These are phyloP conservation scores for Phymastichus coffea DNA, from an alignment of 1,140 invertebrate species.

Conservation along the genomic window DNA sequence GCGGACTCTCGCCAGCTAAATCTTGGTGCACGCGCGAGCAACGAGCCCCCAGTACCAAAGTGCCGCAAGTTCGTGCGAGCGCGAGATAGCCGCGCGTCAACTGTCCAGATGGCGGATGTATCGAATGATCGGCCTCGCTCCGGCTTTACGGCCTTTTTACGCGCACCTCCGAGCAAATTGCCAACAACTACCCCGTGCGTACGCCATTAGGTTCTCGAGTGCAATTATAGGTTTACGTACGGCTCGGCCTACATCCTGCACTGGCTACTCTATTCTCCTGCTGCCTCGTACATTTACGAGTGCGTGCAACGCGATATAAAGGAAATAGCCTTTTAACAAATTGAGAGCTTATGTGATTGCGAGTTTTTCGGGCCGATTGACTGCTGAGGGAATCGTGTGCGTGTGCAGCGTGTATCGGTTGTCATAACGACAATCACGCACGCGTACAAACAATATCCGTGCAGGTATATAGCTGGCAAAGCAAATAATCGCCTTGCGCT, in stretches of 20 bases:
- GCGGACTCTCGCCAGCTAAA: too few relatives aligned
- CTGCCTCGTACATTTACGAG: too few relatives aligned
- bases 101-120: conserved; percentile 16
- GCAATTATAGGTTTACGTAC: too few relatives aligned
- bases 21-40: too few relatives aligned
- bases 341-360: neutral
- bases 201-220: neutral
- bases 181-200: too few relatives aligned
- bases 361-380: neutral
- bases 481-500: neutral
- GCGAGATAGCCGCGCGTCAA: neutral
- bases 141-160: conserved; percentile 7
- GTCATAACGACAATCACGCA: conserved; percentile 21
- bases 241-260: too few relatives aligned
- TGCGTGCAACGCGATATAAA: too few relatives aligned
- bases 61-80: too few relatives aligned
- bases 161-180: neutral
- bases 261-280: too few relatives aligned
- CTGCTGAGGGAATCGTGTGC: too few relatives aligned
- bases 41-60: too few relatives aligned
- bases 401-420: neutral
- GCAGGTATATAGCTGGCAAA: neutral
- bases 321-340: neutral
- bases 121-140: conserved; percentile 15
- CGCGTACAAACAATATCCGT: conserved; percentile 6